phyloP scores from a whole-genome alignment of 2,113 vertebrate genomes.

The Scopus umbretta region DNA sequence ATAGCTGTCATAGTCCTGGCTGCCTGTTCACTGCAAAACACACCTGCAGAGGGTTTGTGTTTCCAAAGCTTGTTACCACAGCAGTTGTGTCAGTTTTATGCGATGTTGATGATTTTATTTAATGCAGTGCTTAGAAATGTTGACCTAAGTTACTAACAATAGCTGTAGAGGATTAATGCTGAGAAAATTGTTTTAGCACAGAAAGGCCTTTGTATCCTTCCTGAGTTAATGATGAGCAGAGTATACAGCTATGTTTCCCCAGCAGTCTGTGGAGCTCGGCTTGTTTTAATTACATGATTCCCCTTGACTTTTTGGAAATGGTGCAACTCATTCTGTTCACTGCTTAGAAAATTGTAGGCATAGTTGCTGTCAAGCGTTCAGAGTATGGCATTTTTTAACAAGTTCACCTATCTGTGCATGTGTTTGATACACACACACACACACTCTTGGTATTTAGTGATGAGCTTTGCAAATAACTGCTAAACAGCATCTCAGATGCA shows the following conservation, averaged over 20 bases:
- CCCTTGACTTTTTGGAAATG: neutral
- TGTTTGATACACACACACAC: neutral
- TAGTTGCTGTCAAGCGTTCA: neutral
- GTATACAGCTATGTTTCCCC: neutral
- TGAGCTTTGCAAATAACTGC: neutral
- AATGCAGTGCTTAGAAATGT: neutral
- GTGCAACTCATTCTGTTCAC: neutral
- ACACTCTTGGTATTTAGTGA: neutral
- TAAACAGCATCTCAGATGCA: neutral
- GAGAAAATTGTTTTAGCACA: neutral
- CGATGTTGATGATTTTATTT: neutral
- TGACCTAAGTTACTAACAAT: neutral
- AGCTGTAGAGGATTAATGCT: neutral
- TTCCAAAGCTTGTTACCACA: neutral
- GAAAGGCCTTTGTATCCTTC: neutral
- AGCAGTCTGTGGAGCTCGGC: neutral
- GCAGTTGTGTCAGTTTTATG: neutral
- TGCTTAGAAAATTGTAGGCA: neutral
- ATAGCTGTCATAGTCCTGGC: neutral
- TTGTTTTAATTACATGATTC: neutral
- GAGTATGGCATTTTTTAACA: neutral
- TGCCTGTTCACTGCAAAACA: neutral
- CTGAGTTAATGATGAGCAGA: neutral
- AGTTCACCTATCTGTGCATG: neutral
- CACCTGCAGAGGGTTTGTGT: neutral